These are phyloP conservation scores for Ivindomyrus marchei DNA, from an alignment of 2,113 vertebrate species.

Conservation along the genomic window DNA sequence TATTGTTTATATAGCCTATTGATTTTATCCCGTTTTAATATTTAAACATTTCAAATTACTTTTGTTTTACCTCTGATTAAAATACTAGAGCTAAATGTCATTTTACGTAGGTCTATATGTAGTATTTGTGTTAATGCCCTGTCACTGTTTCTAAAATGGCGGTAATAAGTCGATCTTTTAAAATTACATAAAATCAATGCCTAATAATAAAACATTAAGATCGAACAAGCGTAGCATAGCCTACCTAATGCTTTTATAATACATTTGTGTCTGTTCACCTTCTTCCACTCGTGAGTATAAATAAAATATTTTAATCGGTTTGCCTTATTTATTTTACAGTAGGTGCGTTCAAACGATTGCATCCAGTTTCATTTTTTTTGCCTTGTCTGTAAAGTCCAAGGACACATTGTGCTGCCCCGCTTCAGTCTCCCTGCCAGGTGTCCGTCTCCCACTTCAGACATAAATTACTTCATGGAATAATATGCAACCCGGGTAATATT, in stretches of 20 bases:
- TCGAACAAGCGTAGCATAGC: neutral
- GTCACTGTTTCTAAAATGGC: neutral
- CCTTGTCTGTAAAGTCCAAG: slow-evolving; percentile 34
- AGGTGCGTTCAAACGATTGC: slow-evolving; percentile 18
- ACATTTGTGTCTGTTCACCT: neutral
- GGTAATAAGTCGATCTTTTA: neutral
- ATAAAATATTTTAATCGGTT: neutral
- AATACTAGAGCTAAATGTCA: neutral
- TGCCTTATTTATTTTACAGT: slow-evolving; percentile 28
- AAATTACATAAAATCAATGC: neutral
- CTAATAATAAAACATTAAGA: neutral
- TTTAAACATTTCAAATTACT: neutral
- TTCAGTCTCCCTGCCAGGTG: slow-evolving; percentile 20
- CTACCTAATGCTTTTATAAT: neutral
- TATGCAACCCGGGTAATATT: slow-evolving; percentile 21
- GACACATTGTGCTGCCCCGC: slow-evolving; percentile 29
- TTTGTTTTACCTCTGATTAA: neutral
- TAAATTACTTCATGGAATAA: slow-evolving; percentile 32
- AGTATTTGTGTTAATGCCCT: neutral
- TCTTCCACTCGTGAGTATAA: neutral
- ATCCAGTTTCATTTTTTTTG: slow-evolving; percentile 17
- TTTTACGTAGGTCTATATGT: neutral
- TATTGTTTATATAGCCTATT: neutral
- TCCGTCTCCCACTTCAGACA: slow-evolving; percentile 24
- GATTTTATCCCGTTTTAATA: neutral